Base-by-base conservation (phyloP, 2,888 invertebrate species). In the Crepidodera aurea region DNA sequence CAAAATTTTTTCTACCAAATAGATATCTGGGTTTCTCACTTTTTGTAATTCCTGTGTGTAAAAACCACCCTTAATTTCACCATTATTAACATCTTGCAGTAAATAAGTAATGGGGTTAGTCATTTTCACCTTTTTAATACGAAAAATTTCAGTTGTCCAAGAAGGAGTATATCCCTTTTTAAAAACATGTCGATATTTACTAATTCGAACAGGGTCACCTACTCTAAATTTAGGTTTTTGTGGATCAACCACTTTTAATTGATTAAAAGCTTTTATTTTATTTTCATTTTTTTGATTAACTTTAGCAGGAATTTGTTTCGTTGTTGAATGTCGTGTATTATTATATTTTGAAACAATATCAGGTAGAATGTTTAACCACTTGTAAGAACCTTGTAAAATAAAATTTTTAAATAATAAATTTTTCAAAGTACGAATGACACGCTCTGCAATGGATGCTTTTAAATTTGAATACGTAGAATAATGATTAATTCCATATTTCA, bases 391-490 rank as follows among this genome's bases (percentile, higher is more conserved):
- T 10, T 67, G 53, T 48, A 69, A 69, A 44, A 70, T 73, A 60
- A 75, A 75, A 54, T 72, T 58, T 53, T 70, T 69, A 61, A 65
- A 73, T 68, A 74, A 68, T 48, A 56, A 60, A 42, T 42, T 34
- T 61, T 72, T 72, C 13, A 72, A 54, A 22, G 73, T 73, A 55
- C 70, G 48, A 62, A 70, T 70, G 44, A 68, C 69, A 56, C 70
- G 59, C 65, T 72, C 71, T 18, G 68, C 69, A 27, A 73, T 70
- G 37, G 69, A 42, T 10, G 72, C 69, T 63, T 72, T 74, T 22
- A 51, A 66, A 42, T 56, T 54, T 48, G 62, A 67, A 54, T 58
- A 72, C 19, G 65, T 65, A 58, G 53, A 67, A 62, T 67, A 64
- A 34, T 68, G 68, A 56, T 66, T 68, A 3, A 68, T 64, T 4